Evolutionary conservation across 2,888 invertebrate species (phyloP).

Genomic region (Darwinula stevensoni): DNA sequence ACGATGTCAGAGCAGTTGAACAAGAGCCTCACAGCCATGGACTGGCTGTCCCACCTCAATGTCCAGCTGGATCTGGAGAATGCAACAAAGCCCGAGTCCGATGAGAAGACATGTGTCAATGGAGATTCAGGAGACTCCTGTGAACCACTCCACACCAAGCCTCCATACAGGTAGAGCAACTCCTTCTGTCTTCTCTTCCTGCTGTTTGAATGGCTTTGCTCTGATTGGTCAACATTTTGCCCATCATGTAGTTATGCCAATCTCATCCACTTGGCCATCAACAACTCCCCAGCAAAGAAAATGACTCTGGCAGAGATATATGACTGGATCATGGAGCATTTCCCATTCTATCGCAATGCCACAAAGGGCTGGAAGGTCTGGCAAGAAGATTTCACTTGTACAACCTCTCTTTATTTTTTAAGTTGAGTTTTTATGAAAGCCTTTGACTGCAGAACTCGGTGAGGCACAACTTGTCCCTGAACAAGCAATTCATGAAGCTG

Average conservation of each 20-base stretch:
- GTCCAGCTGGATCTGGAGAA: conserved; percentile 11
- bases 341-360: conserved; percentile 36
- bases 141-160: conserved; percentile 15
- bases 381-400: too few relatives aligned
- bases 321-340: conserved; percentile 36
- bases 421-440: too few relatives aligned
- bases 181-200: too few relatives aligned
- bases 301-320: conserved; percentile 43
- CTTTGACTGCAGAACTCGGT: conserved; percentile 30
- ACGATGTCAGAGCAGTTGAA: conserved; percentile 17
- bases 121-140: conserved; percentile 9
- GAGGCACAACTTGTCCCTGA: conserved; percentile 34
- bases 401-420: too few relatives aligned
- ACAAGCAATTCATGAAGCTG: conserved; percentile 39
- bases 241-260: conserved; percentile 31
- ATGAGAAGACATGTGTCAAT: conserved; percentile 6
- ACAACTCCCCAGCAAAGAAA: conserved; percentile 29
- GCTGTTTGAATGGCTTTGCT: too few relatives aligned
- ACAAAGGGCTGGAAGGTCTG: conserved; percentile 41
- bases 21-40: conserved; percentile 20
- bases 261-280: conserved; percentile 33
- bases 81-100: background rate
- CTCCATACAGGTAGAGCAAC: conserved; percentile 16
- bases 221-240: too few relatives aligned
- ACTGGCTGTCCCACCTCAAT: conserved; percentile 20